Evolutionary conservation across 2,113 vertebrate genomes (phyloP).

Genomic region (Emydocephalus ijimae): DNA sequence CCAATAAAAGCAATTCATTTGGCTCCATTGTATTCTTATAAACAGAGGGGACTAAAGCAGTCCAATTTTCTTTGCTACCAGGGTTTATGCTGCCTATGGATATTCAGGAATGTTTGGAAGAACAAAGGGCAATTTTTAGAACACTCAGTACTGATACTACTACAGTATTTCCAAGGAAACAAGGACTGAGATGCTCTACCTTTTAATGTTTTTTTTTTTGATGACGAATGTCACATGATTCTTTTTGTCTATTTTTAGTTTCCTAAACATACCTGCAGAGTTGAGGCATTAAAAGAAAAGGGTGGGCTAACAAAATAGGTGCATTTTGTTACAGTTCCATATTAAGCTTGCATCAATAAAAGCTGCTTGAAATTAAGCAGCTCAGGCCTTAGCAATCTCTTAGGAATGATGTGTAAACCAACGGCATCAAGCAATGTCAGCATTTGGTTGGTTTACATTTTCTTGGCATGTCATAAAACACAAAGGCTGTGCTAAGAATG

Average conservation of each 20-base stretch:
- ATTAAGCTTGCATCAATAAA: conserved; percentile 32
- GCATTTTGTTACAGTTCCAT: background rate
- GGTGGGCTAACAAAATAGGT: conserved; percentile 40
- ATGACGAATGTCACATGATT: conserved; percentile 62
- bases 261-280: conserved; percentile 58
- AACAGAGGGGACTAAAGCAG: background rate
- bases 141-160: conserved; percentile 59
- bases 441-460: conserved; percentile 41
- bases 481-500: conserved; percentile 19
- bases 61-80: background rate
- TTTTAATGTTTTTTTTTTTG: conserved; percentile 62
- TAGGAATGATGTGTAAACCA: conserved; percentile 24
- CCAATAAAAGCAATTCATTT: conserved; percentile 10
- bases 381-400: conserved; percentile 1
- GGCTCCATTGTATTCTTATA: background rate
- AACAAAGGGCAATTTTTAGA: conserved; percentile 33
- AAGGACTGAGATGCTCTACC: conserved; percentile 45
- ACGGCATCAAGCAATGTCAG: conserved; percentile 32
- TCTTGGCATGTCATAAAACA: conserved; percentile 38
- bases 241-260: conserved; percentile 68
- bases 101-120: conserved; percentile 18
- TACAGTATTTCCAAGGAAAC: conserved; percentile 72
- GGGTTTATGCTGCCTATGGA: conserved; percentile 30
- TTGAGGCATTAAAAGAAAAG: conserved; percentile 59
- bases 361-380: background rate